Percentiles rank a stretch among this genome's conserved stretches.
phyloP scores from a whole-genome alignment of 2,113 vertebrate species.

The Genyomyrus donnyi region DNA sequence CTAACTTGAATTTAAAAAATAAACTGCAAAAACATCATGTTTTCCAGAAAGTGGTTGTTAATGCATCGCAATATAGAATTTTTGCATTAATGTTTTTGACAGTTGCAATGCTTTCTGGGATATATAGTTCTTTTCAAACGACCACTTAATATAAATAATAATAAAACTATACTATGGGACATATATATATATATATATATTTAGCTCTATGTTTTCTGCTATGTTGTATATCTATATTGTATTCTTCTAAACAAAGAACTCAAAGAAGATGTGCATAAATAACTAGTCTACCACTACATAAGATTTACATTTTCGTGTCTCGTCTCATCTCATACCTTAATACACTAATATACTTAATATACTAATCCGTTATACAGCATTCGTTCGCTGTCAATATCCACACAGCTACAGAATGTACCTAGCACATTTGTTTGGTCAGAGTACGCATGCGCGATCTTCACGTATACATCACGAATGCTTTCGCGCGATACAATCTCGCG shows the following conservation, averaged over 20 bases:
- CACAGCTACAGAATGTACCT: neutral
- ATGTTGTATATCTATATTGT: neutral
- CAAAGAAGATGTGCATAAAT: neutral
- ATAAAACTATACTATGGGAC: neutral
- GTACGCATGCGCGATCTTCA: neutral
- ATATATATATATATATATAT: no score
- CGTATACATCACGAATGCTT: neutral
- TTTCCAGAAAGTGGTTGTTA: neutral
- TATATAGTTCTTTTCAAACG: constrained; percentile 1
- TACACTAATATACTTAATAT: neutral
- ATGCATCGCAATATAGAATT: neutral
- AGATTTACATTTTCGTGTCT: neutral
- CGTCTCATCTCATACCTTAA: neutral
- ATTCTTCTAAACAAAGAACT: neutral
- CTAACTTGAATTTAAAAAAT: neutral
- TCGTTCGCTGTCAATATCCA: neutral
- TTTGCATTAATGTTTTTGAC: neutral
- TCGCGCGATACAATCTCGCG: neutral
- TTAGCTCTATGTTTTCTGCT: neutral
- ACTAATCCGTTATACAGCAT: neutral
- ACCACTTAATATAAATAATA: neutral
- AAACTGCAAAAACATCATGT: neutral
- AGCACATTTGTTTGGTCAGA: neutral
- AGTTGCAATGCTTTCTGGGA: constrained; percentile 14
- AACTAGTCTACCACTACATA: neutral